Evolutionary conservation across 2,888 invertebrate species (phyloP).

Genomic region (Mycalesis mineus): DNA sequence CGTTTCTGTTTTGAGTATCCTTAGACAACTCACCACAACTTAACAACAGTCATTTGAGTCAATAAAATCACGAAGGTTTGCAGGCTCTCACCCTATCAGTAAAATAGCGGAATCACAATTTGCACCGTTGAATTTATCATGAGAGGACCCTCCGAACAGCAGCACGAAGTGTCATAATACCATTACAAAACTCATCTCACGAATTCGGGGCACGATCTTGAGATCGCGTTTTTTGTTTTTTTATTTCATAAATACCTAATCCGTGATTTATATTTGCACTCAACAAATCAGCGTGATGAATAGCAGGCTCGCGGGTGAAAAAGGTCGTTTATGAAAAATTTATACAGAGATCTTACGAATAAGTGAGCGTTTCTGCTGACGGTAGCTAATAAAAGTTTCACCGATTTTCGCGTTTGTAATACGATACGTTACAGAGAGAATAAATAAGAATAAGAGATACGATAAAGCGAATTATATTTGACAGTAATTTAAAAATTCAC

Average conservation of each 20-base stretch:
- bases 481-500: too few species aligned
- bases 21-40: too few species aligned
- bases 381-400: conserved; percentile 2
- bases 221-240: conserved; percentile 55
- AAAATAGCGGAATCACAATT: too few species aligned
- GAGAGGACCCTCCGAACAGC: neutral
- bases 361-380: conserved; percentile 1
- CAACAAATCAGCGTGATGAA: conserved; percentile 61
- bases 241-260: conserved; percentile 50
- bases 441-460: neutral
- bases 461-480: too few species aligned
- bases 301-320: conserved; percentile 48
- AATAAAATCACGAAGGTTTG: too few species aligned
- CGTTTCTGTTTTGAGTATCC: too few species aligned
- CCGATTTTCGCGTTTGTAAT: neutral
- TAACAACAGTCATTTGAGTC: too few species aligned
- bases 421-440: neutral
- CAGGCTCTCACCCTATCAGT: too few species aligned
- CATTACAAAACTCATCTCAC: conserved; percentile 46
- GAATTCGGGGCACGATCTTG: conserved; percentile 53
- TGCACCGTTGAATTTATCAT: too few species aligned
- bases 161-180: conserved; percentile 36
- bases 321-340: conserved; percentile 55
- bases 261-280: conserved; percentile 48
- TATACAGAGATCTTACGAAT: conserved; percentile 30